Evolutionary conservation across 2,113 vertebrate genomes (phyloP).

Genomic region (Corythornis madagascariensis): DNA sequence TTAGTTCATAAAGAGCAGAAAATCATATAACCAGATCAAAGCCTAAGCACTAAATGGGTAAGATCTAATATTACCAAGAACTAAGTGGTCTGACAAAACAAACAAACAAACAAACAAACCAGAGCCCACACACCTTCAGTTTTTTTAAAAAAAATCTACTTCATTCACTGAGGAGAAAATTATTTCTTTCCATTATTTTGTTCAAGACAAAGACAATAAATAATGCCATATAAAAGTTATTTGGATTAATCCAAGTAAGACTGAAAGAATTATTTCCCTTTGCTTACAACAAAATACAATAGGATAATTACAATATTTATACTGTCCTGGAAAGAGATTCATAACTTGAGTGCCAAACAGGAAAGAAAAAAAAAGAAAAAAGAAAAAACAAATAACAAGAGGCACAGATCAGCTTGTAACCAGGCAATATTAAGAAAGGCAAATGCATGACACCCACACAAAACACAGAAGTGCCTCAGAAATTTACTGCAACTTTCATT

Average conservation of each 20-base stretch:
- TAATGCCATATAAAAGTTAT: not conserved
- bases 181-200: not conserved
- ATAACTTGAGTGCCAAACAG: not conserved
- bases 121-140: not conserved
- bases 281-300: not conserved
- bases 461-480: not conserved
- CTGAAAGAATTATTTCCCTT: not conserved
- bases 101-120: not conserved
- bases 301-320: slow-evolving; percentile 10
- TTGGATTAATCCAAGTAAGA: not conserved
- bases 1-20: not conserved
- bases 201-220: not conserved
- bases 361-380: not conserved
- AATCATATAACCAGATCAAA: not conserved
- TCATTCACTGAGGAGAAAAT: not conserved
- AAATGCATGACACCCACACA: not conserved
- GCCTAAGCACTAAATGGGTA: not conserved
- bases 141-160: not conserved
- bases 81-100: not conserved
- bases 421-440: not conserved
- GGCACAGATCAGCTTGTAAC: not conserved
- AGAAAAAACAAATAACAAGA: not conserved
- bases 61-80: slow-evolving; percentile 6
- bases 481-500: not conserved
- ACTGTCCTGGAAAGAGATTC: not conserved